Evolutionary conservation across 92 coral and sea anemone species (phyloP).

Genomic region (Scolanthus callimorphus): DNA sequence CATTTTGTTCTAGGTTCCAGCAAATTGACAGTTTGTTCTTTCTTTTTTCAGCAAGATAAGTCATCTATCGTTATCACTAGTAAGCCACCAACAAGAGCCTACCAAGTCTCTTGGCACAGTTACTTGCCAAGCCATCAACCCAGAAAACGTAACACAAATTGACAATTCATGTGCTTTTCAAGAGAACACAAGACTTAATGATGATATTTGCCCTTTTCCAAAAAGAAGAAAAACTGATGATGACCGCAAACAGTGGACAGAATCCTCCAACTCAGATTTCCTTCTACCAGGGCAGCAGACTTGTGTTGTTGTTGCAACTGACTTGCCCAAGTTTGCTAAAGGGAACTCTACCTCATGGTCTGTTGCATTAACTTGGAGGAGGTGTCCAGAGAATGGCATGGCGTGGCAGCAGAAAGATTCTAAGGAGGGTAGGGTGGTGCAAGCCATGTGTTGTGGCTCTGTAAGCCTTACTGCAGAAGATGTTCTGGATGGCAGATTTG

Average conservation of each 20-base stretch:
- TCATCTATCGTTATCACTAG: conserved; percentile 19
- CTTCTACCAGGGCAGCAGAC: not conserved
- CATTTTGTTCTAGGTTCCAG: too few relatives aligned
- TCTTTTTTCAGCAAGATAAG: conserved; percentile 13
- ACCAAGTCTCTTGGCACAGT: not conserved
- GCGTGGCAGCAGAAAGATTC: not conserved
- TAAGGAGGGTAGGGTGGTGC: conserved; percentile 5
- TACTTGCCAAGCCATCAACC: not conserved
- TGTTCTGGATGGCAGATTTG: conserved; percentile 4
- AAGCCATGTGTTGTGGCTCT: conserved; percentile 34
- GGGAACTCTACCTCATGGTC: conserved; percentile 21
- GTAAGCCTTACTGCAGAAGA: conserved; percentile 18
- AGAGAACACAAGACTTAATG: not conserved
- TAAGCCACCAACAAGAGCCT: conserved; percentile 8
- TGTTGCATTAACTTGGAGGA: conserved; percentile 56
- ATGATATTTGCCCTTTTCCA: not conserved
- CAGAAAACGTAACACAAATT: too few relatives aligned
- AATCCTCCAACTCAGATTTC: not conserved
- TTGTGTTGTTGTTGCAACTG: not conserved
- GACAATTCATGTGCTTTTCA: too few relatives aligned
- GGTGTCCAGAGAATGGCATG: not conserved
- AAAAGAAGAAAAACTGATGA: not conserved
- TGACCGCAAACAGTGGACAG: not conserved
- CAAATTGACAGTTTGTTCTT: too few relatives aligned
- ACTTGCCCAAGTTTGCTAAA: conserved; percentile 39